These are phyloP conservation scores for Lutjanus erythropterus DNA, from an alignment of 2,113 vertebrate genomes.

Conservation along the genomic window DNA sequence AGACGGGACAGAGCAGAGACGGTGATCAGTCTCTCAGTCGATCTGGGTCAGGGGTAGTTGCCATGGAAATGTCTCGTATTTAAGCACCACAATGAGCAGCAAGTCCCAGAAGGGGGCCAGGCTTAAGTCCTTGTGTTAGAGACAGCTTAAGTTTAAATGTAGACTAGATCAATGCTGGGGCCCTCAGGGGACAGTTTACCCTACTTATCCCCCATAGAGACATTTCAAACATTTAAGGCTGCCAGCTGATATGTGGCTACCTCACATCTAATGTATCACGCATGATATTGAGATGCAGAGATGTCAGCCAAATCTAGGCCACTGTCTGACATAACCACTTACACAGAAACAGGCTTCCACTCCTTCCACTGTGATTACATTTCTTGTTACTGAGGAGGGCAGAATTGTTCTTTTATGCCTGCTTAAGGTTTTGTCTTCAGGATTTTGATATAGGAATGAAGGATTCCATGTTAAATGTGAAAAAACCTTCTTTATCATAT, in stretches of 20 bases:
- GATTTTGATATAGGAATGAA: too few relatives aligned
- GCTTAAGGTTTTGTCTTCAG: not conserved
- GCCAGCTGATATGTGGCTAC: constrained; percentile 41
- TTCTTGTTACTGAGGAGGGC: not conserved
- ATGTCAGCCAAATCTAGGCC: constrained; percentile 63
- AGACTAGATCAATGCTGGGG: constrained; percentile 54
- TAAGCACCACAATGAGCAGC: constrained; percentile 34
- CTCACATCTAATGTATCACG: constrained; percentile 45
- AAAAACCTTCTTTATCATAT: not conserved
- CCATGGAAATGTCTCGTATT: constrained; percentile 43
- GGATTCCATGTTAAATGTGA: too few relatives aligned
- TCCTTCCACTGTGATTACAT: constrained; percentile 10
- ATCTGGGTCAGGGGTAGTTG: constrained; percentile 56
- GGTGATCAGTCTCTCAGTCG: constrained; percentile 20
- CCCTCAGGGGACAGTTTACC: constrained; percentile 52
- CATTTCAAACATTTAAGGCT: constrained; percentile 46
- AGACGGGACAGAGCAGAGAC: constrained; percentile 28
- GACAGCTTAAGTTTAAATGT: constrained; percentile 51
- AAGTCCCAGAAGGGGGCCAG: constrained; percentile 45
- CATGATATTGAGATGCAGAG: constrained; percentile 20
- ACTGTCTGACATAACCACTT: constrained; percentile 52
- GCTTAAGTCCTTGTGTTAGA: constrained; percentile 41
- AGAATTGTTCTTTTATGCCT: not conserved
- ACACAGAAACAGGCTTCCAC: constrained; percentile 21
- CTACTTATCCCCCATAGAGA: constrained; percentile 56